Conservation (phyloP, 1,140 invertebrate genomes). For the Cotesia typhae region DNA sequence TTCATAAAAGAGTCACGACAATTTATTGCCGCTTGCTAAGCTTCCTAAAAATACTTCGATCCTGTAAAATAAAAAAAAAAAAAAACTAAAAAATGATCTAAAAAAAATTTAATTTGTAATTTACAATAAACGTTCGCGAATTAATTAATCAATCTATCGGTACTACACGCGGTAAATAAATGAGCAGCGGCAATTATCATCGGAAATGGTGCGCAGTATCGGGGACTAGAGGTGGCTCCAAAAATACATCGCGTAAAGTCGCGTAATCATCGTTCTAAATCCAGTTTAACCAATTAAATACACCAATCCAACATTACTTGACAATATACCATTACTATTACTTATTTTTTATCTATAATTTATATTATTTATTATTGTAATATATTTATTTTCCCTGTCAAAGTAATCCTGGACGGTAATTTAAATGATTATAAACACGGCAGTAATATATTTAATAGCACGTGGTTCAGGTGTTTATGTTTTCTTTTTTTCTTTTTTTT, state of each 20-base stretch:
- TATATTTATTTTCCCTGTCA: neutral
- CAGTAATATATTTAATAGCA: conserved; percentile 24
- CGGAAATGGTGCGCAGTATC: conserved; percentile 21
- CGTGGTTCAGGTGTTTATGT: conserved; percentile 26
- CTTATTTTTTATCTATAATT: too few relatives aligned
- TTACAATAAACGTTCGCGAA: too few relatives aligned
- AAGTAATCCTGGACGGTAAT: conserved; percentile 8
- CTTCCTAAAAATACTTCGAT: neutral
- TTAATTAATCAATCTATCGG: too few relatives aligned
- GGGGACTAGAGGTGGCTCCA: conserved; percentile 24
- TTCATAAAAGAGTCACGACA: conserved; percentile 26
- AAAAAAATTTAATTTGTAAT: too few relatives aligned
- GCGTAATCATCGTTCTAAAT: conserved; percentile 21
- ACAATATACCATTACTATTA: conserved; percentile 5
- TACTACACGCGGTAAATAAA: too few relatives aligned
- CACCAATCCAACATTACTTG: conserved; percentile 2
- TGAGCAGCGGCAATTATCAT: conserved; percentile 5
- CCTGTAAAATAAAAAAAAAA: neutral
- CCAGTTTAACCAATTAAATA: conserved; percentile 27
- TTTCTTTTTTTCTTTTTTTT: neutral
- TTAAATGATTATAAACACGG: conserved; percentile 30
- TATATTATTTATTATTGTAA: conserved; percentile 15
- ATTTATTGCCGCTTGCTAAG: neutral
- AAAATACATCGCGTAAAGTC: conserved; percentile 27
- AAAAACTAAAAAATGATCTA: neutral